Base-by-base conservation (phyloP, 2,113 vertebrate genomes). In the Riparia riparia region DNA sequence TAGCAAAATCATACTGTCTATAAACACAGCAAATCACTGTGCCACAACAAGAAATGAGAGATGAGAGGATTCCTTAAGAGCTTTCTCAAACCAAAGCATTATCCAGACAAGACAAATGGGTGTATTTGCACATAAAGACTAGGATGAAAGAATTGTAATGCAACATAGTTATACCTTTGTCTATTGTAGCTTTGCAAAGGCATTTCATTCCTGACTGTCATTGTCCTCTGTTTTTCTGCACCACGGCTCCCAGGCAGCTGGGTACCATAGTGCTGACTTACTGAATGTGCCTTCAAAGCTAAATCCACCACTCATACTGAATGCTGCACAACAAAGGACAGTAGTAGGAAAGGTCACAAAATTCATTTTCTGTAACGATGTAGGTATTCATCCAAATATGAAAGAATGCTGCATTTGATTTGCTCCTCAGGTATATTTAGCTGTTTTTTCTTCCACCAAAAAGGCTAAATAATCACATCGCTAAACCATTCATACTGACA, bases 161-260 rank as follows among this genome's bases (percentile, higher is more conserved):
- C 61, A 90, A 58, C 26, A 18, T 77, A 91, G 91, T 94, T 89
- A 76, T 25, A 95, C 29, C 61, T 89, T 50, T 87, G 44, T n/a
- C 61, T 53, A 16, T 8, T 57, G 49, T 12, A 61, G 20, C 17
- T 94, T 63, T 92, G 56, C 71, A 77, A 92, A 66, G 34, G 39
- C 39, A 44, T 86, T 80, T 85, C 29, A 51, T 47, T 80, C 44
- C 53, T 82, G 41, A 21, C 45, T 49, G 29, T 53, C 45, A 39
- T 3, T 60, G 61, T n/a, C 28, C 41, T 63, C 71, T 64, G 21
- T 63, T 73, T 66, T 73, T 71, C 32, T 26, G 31, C 39, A 56
- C 32, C 13, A 4, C 4, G 17, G 20, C 14, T 70, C 42, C 14
- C 47, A 84, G 77, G 44, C 50, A 82, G 45, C 78, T 72, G 50